Percentiles rank a stretch among this genome's conserved stretches.
Evolutionary conservation across 2,888 invertebrate genomes (phyloP).

Genomic region (Parnassius glacialis): DNA sequence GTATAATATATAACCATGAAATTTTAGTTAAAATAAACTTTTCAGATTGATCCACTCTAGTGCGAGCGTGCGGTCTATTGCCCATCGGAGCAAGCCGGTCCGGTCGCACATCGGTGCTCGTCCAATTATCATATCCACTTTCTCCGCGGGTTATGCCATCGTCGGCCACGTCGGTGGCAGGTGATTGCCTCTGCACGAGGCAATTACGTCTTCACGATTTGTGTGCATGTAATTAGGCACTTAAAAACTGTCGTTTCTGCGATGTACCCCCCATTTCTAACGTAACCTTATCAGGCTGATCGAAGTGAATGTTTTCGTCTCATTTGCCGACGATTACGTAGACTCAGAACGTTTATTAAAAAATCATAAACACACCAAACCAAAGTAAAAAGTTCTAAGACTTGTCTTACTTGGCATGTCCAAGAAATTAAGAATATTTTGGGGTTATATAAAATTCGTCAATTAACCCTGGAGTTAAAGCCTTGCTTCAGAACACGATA

Average conservation of each 20-base stretch:
- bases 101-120: constrained; percentile 67
- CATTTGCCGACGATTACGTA: neutral
- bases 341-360: neutral
- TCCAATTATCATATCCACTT: constrained; percentile 80
- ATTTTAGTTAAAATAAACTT: constrained; percentile 3
- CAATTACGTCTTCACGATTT: constrained; percentile 24
- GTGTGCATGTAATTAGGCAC: constrained; percentile 24
- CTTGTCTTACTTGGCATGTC: no score
- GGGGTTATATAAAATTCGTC: no score
- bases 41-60: constrained; percentile 43
- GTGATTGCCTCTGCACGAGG: constrained; percentile 28
- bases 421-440: no score
- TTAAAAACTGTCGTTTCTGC: constrained; percentile 21
- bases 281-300: constrained; percentile 5
- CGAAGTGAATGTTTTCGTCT: neutral
- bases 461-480: no score
- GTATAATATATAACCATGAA: neutral
- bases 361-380: no score
- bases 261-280: constrained; percentile 6
- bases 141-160: constrained; percentile 60
- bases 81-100: constrained; percentile 47
- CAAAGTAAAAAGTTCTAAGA: no score
- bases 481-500: no score
- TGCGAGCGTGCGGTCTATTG: constrained; percentile 23
- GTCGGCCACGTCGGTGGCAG: constrained; percentile 32